A percentile compares a stretch with the other conserved stretches of the same genome.
Evolutionary conservation across 2,797 vertebrate genomes (phyloP).

Genomic region (Poecilia picta): DNA sequence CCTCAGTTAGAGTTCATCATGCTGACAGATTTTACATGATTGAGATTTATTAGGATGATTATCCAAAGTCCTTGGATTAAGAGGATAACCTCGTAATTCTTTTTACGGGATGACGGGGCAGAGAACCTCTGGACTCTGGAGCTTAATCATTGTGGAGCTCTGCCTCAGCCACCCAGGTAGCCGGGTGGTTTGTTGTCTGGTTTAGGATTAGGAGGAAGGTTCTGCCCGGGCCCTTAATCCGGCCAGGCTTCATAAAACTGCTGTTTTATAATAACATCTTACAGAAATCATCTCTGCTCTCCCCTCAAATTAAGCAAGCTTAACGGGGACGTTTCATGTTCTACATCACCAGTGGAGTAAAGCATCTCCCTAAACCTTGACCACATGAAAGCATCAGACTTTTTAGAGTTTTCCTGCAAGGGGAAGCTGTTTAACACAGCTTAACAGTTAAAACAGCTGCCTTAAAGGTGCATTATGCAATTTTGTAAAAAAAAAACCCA

Average conservation of each 20-base stretch:
- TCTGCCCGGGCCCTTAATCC: slow-evolving; percentile 7
- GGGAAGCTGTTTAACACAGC: background rate
- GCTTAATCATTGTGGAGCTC: slow-evolving; percentile 39
- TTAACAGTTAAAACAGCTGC: background rate
- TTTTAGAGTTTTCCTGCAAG: background rate
- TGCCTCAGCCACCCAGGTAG: slow-evolving; percentile 49
- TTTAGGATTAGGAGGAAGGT: background rate
- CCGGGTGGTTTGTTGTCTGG: background rate
- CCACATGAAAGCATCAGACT: slow-evolving; percentile 31
- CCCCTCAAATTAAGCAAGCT: slow-evolving; percentile 38
- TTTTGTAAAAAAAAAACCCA: background rate
- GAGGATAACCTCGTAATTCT: slow-evolving; percentile 35
- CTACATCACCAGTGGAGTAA: slow-evolving; percentile 32
- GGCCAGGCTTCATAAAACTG: slow-evolving; percentile 14
- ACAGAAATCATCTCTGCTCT: slow-evolving; percentile 33
- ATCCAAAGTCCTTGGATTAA: slow-evolving; percentile 27
- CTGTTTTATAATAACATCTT: slow-evolving; percentile 56
- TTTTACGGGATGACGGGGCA: slow-evolving; percentile 12
- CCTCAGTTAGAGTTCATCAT: background rate
- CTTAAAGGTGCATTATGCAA: background rate
- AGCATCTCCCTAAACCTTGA: slow-evolving; percentile 19
- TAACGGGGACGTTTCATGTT: slow-evolving; percentile 34
- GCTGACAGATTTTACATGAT: slow-evolving; percentile 36
- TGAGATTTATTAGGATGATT: slow-evolving; percentile 8
- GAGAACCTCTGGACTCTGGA: slow-evolving; percentile 13